Evolutionary conservation across 1,140 invertebrate genomes (phyloP).

Genomic region (Drosophila pectinifera): DNA sequence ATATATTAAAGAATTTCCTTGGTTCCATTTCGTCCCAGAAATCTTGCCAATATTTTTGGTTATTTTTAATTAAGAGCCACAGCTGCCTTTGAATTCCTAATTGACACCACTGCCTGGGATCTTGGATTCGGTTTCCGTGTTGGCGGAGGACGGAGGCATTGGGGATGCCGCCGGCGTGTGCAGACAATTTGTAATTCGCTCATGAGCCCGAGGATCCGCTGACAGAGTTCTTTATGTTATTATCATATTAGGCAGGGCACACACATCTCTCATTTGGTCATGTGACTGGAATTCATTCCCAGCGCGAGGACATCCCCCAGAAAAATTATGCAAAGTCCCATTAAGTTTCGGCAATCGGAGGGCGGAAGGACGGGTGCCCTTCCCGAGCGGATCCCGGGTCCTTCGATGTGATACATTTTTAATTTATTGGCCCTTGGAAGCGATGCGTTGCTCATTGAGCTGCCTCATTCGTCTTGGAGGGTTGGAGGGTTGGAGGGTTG

Average conservation of each 20-base stretch:
- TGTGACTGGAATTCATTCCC: constrained; percentile 71
- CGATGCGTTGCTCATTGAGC: constrained; percentile 44
- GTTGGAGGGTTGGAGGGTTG: too few relatives aligned
- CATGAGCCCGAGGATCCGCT: constrained; percentile 42
- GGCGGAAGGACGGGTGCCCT: constrained; percentile 10
- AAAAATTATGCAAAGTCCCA: constrained; percentile 64
- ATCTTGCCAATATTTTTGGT: not conserved
- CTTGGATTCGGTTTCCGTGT: constrained; percentile 4
- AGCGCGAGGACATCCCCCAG: constrained; percentile 1
- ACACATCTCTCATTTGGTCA: constrained; percentile 47
- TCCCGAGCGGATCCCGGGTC: constrained; percentile 4
- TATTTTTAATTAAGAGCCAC: not conserved
- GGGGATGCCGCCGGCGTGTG: constrained; percentile 20
- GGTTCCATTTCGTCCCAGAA: too few relatives aligned
- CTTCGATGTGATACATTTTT: constrained; percentile 62
- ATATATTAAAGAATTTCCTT: not conserved
- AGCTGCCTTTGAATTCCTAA: constrained; percentile 12
- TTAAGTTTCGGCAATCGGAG: constrained; percentile 51
- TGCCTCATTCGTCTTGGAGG: constrained; percentile 44
- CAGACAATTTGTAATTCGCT: constrained; percentile 70
- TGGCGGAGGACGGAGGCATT: not conserved
- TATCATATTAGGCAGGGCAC: constrained; percentile 60
- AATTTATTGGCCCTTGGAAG: constrained; percentile 68
- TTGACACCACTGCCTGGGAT: constrained; percentile 9
- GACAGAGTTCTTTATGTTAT: constrained; percentile 61